These are phyloP conservation scores for Amphipyra tragopoginis DNA, from an alignment of 2,888 invertebrate species.

Conservation along the genomic window DNA sequence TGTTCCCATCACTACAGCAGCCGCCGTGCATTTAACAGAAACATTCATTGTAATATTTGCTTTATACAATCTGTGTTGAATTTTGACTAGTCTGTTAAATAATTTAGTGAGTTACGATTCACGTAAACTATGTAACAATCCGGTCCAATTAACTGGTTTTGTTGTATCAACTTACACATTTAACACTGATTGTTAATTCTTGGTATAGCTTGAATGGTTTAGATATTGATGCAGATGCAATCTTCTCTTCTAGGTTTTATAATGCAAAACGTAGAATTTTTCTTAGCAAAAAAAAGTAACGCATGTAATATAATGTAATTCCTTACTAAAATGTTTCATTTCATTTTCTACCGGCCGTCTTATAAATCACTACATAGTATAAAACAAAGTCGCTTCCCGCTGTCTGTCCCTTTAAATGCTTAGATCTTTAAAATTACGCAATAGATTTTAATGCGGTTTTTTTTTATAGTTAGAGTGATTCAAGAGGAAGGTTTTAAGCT, in stretches of 20 bases:
- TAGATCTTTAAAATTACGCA: too few species aligned
- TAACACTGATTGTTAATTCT: conserved; percentile 13
- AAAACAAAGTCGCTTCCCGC: too few species aligned
- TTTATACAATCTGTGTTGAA: conserved; percentile 51
- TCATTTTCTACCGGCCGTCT: too few species aligned
- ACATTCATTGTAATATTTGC: conserved; percentile 55
- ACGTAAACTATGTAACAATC: conserved; percentile 38
- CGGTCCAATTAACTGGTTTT: conserved; percentile 27
- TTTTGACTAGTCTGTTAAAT: conserved; percentile 51
- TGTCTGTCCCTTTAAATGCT: too few species aligned
- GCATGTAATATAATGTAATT: too few species aligned
- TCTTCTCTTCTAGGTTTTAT: not conserved
- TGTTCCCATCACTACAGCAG: conserved; percentile 32
- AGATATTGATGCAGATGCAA: not conserved
- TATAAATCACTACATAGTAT: too few species aligned
- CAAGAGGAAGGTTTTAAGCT: too few species aligned
- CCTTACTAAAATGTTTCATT: too few species aligned
- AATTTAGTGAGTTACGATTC: conserved; percentile 43
- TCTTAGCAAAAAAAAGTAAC: too few species aligned
- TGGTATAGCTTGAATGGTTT: conserved; percentile 12
- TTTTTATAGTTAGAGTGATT: too few species aligned
- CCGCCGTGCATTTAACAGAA: conserved; percentile 45
- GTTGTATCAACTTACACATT: conserved; percentile 13
- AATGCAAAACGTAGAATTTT: not conserved
- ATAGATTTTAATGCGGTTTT: too few species aligned